A percentile compares a stretch with the other conserved stretches of the same genome.
phyloP scores from a whole-genome alignment of 2,797 vertebrate species.

The Podarcis siculus region DNA sequence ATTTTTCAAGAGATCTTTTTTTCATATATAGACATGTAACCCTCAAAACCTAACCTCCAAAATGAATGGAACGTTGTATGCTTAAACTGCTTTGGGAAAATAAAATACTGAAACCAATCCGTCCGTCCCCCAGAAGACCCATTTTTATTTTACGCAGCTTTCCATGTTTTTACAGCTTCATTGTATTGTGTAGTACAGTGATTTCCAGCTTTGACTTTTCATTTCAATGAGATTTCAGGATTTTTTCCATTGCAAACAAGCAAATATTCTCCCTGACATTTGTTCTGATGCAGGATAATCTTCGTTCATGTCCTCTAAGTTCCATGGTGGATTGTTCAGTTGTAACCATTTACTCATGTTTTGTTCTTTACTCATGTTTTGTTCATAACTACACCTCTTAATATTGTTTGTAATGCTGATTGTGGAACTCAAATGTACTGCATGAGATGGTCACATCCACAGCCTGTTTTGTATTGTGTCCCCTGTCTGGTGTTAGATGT shows the following conservation, averaged over 20 bases:
- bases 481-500: background rate
- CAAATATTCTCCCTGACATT: background rate
- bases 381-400: background rate
- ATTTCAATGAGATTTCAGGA: no score
- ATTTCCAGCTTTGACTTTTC: background rate
- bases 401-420: background rate
- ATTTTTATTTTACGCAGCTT: background rate
- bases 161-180: background rate
- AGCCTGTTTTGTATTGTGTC: background rate
- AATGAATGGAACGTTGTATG: background rate
- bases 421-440: background rate
- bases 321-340: background rate
- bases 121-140: no score
- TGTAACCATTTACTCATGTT: background rate
- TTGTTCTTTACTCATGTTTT: background rate
- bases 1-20: background rate
- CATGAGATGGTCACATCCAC: background rate
- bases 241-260: no score
- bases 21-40: fast-evolving
- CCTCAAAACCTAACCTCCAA: background rate
- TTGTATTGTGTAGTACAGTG: background rate
- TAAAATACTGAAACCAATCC: background rate
- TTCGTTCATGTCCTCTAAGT: background rate
- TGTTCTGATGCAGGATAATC: background rate
- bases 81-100: background rate